These are phyloP conservation scores for Hypanus sabinus DNA, from an alignment of 2,113 vertebrate genomes.

Conservation along the genomic window DNA sequence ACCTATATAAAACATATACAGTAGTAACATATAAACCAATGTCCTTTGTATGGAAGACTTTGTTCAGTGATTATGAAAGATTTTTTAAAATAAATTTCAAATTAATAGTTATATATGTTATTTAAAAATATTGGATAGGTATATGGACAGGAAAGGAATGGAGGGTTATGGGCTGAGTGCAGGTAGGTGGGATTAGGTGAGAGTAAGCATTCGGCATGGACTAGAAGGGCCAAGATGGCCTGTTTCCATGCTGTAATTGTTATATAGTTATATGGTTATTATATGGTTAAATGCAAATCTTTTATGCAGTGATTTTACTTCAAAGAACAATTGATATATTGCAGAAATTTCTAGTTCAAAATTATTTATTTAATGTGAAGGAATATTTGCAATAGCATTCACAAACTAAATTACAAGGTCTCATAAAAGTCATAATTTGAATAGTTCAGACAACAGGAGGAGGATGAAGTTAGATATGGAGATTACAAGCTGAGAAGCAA, in stretches of 20 bases:
- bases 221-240: too few species aligned
- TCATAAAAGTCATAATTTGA: not conserved
- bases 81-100: not conserved
- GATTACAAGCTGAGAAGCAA: not conserved
- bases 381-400: not conserved
- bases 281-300: not conserved
- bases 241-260: too few species aligned
- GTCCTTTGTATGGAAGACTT: not conserved
- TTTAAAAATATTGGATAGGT: too few species aligned
- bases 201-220: too few species aligned
- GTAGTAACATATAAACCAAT: too few species aligned
- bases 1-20: too few species aligned
- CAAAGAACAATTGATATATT: not conserved
- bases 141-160: too few species aligned
- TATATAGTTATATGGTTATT: too few species aligned
- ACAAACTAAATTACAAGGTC: not conserved
- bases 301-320: not conserved
- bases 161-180: too few species aligned
- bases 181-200: too few species aligned
- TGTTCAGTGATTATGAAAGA: too few species aligned
- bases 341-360: not conserved
- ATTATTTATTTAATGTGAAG: not conserved
- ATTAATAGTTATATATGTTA: too few species aligned
- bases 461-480: not conserved
- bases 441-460: not conserved